Evolutionary conservation across 37 sponge, comb jelly and placozoan species (phyloP), one percentile per base, ranked within the genome.

Genomic region (Tethya wilhelma): DNA sequence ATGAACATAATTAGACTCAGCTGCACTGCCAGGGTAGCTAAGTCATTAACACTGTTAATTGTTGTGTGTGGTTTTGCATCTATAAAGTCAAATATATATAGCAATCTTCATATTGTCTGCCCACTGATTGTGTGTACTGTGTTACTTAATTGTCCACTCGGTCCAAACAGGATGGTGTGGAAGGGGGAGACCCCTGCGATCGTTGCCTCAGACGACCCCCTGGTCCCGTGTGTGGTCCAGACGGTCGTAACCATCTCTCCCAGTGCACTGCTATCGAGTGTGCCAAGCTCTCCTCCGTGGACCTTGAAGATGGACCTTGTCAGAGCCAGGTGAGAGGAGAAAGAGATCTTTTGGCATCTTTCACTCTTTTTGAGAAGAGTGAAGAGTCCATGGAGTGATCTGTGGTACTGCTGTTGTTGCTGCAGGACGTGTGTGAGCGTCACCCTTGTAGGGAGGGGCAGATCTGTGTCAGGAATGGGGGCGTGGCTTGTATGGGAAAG

Each of bases 161-260:
- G 14, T 19, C 53, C 53, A 49, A 19, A 14, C 53, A 49, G 53
- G 53, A 49, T 14, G 14, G 14, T 19, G 53, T 37, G 8, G 67
- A 67, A 37, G 8, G n/a, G 29, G 36, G 57, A 12, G 57, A 70
- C 37, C 25, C 60, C n/a, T 78, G 79, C 34, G 38, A 56, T 36
- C 34, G 29, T 17, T 86, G 86, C 44, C 30, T 2, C 20, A 20
- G 7, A 32, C 29, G 22, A 2, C 73, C 64, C 14, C 26, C 67
- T 0, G 26, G 57, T 40, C 77, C 66, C 20, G 79, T 78, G 28
- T 86, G 86, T 86, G 86, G 79, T 6, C 74, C 73, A 29, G 77
- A 79, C 73, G 67, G 73, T 1, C 64, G 71, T 9, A 86, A 78
- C 60, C 77, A 86, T 68, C 64, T 44, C 45, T 76, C 57, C 44